A percentile compares a stretch with the other conserved stretches of the same genome.
Evolutionary conservation across 2,113 vertebrate genomes (phyloP).

Genomic region (Epinephelus lanceolatus): DNA sequence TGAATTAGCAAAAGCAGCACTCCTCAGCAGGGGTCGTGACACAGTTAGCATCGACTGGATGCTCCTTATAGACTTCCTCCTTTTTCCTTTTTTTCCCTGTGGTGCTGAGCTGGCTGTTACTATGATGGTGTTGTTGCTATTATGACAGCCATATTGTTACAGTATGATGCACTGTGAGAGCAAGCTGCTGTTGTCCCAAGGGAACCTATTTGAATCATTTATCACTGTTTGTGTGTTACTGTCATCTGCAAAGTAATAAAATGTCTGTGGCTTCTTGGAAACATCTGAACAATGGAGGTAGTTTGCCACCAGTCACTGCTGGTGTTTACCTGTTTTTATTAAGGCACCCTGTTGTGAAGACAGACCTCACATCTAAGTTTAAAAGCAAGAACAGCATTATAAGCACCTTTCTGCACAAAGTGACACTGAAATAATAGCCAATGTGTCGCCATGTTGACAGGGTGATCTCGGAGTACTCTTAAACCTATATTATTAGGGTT

Average conservation of each 20-base stretch:
- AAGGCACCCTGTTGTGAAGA: not conserved
- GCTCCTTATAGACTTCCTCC: slow-evolving; percentile 21
- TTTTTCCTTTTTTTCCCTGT: not conserved
- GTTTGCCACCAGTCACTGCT: not conserved
- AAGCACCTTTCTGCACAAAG: not conserved
- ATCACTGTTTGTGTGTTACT: slow-evolving; percentile 11
- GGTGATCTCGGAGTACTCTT: not conserved
- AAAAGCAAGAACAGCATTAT: not conserved
- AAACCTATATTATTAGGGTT: too few relatives aligned
- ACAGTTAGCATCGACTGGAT: slow-evolving; percentile 49
- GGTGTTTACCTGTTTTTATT: not conserved
- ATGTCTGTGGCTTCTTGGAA: not conserved
- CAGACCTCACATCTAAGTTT: not conserved
- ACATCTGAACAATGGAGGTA: not conserved
- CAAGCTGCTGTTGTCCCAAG: not conserved
- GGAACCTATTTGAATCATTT: slow-evolving; percentile 19
- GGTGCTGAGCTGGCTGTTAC: slow-evolving; percentile 26
- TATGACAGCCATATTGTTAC: slow-evolving; percentile 13
- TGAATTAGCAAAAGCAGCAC: slow-evolving; percentile 64
- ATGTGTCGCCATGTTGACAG: not conserved
- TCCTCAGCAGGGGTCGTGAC: slow-evolving; percentile 44
- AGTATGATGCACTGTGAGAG: slow-evolving; percentile 5
- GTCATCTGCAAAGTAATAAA: slow-evolving; percentile 29
- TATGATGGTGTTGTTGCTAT: slow-evolving; percentile 6
- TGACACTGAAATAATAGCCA: not conserved